Evolutionary conservation across 2,113 vertebrate genomes (phyloP), one percentile per base, ranked within the genome.

Genomic region (Alaudala cheleensis): DNA sequence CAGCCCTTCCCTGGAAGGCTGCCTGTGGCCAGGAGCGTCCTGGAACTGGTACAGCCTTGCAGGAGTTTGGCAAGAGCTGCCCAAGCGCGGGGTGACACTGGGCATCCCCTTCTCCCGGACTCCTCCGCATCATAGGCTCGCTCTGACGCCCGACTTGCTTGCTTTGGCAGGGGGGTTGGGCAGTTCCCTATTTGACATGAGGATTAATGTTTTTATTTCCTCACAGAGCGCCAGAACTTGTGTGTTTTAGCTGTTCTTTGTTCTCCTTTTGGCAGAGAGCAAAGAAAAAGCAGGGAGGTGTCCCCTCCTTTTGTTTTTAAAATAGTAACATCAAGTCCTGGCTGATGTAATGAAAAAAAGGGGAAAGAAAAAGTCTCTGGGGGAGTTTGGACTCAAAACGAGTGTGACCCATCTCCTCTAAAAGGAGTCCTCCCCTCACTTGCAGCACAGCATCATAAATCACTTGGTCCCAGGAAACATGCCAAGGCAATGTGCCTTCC

Each of bases 181-280:
- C 95, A 97, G 85, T 88, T 94, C 92, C 95, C 91, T 94, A 96
- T 90, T 93, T 96, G 96, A 93, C 95, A 95, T 90, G 81, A 95
- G 88, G 88, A 95, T 93, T 93, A 93, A 96, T 90, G 85, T 90
- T 96, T 94, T 94, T 93, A 62, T 96, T 92, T 88, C 92, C 89
- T 96, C 45, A 37, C 17, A 18, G 60, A 93, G 72, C 74, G 85
- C 87, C 95, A 94, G 93, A 94, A 96, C 81, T 89, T 85, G 76
- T 92, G 91, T 10, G 47, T 69, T 97, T 91, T 72, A 95, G 93
- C 87, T 94, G 93, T 71, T 91, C 91, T 96, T 95, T 97, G 85
- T 96, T 93, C 76, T 81, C 83, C 20, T 78, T 70, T 92, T 97
- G 97, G 97, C 95, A 94, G 64, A 56, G 23, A 62, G 66, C 4